Conservation (phyloP, 2,113 vertebrate species). For the Mormyrus lacerda region DNA sequence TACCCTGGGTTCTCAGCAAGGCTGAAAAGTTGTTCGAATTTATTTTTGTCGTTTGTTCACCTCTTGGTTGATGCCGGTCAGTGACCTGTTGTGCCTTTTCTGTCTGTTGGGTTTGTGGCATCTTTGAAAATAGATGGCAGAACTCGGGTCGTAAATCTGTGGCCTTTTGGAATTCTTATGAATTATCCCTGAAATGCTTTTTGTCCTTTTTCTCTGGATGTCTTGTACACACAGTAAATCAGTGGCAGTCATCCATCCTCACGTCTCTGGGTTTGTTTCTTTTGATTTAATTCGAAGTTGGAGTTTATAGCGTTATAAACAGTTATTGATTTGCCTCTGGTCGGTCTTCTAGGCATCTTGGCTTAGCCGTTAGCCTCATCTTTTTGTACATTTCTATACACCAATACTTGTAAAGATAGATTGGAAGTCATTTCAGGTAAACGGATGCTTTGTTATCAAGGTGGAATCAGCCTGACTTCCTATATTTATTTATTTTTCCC, state of each 20-base stretch:
- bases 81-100: not conserved
- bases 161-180: not conserved
- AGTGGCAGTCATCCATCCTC: constrained; percentile 21
- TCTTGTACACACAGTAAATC: constrained; percentile 37
- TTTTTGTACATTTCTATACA: not conserved
- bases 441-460: not conserved
- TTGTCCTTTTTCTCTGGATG: not conserved
- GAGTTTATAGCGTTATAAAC: not conserved
- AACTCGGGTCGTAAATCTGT: not conserved
- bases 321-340: not conserved
- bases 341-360: not conserved
- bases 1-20: not conserved
- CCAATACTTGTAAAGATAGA: not conserved
- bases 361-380: not conserved
- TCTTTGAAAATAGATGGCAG: not conserved
- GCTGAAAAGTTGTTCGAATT: not conserved
- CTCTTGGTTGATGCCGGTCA: not conserved
- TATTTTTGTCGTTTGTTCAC: not conserved
- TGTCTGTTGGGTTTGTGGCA: no score
- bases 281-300: not conserved
- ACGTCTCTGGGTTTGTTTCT: not conserved
- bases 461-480: not conserved
- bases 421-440: not conserved
- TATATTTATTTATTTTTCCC: not conserved
- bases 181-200: not conserved